A percentile compares a stretch with the other conserved stretches of the same genome.
These are phyloP conservation scores for Cepaea hortensis DNA, from an alignment of 2,888 invertebrate genomes.

Conservation along the genomic window DNA sequence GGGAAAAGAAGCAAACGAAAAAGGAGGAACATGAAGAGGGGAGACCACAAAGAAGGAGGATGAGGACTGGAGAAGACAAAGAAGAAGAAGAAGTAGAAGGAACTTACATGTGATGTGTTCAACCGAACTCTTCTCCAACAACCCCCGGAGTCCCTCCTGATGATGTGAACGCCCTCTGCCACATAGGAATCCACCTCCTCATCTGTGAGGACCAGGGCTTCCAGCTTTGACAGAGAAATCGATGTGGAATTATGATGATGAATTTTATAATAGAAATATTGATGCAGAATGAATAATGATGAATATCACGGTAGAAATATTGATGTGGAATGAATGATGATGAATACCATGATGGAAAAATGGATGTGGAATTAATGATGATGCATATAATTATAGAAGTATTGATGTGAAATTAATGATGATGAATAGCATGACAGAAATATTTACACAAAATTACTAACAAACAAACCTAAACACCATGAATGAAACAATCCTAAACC, in stretches of 20 bases:
- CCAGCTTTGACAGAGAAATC: neutral
- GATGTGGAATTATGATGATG: neutral
- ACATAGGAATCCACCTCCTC: neutral
- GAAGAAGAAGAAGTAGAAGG: neutral
- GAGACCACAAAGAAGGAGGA: neutral
- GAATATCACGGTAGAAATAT: neutral
- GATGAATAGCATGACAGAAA: neutral
- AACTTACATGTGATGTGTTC: neutral
- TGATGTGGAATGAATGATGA: neutral
- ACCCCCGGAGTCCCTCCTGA: neutral
- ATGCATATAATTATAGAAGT: neutral
- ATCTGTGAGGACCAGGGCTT: slow-evolving; percentile 17
- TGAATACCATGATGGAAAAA: neutral
- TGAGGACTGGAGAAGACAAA: neutral
- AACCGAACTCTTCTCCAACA: neutral
- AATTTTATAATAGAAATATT: neutral
- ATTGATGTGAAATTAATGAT: neutral
- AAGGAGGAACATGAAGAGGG: too few species aligned
- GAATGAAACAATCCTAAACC: too few species aligned
- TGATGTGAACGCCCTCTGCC: neutral
- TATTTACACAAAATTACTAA: neutral
- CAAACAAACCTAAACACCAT: too few species aligned
- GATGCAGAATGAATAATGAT: neutral
- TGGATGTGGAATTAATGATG: neutral
- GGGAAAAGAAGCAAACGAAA: too few species aligned